Evolutionary conservation across 2,113 vertebrate species (phyloP).

Genomic region (Gila orcuttii): DNA sequence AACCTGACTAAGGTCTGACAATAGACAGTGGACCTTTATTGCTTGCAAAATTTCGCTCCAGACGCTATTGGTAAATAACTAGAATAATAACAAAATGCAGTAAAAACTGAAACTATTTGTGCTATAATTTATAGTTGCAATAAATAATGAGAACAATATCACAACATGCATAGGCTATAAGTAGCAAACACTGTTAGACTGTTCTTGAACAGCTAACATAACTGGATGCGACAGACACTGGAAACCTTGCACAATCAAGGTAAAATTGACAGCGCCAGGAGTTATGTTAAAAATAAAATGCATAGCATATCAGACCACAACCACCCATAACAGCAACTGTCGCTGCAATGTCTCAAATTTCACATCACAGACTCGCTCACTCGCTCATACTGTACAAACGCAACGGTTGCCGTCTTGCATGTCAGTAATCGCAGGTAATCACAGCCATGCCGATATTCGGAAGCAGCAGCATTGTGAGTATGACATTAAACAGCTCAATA

Average conservation of each 20-base stretch:
- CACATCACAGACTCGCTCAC: background rate
- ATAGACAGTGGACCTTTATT: too few species aligned
- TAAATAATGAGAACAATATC: background rate
- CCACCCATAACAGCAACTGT: background rate
- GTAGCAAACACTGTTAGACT: background rate
- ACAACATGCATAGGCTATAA: too few species aligned
- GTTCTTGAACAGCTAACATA: background rate
- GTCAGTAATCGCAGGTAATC: background rate
- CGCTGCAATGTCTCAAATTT: background rate
- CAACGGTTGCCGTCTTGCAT: background rate
- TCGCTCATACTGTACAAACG: background rate
- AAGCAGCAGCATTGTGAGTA: background rate
- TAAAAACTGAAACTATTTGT: too few species aligned
- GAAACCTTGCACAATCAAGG: background rate
- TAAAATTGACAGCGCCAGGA: background rate
- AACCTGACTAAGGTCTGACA: too few species aligned
- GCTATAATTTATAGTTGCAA: too few species aligned
- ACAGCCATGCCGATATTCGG: too few species aligned
- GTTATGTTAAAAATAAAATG: background rate
- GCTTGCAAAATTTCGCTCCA: too few species aligned
- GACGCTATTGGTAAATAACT: too few species aligned
- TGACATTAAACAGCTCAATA: background rate
- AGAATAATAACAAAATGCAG: too few species aligned
- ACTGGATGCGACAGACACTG: too few species aligned
- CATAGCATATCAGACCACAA: background rate